phyloP scores from a whole-genome alignment of 2,113 vertebrate species.

The Spea multiplicata region DNA sequence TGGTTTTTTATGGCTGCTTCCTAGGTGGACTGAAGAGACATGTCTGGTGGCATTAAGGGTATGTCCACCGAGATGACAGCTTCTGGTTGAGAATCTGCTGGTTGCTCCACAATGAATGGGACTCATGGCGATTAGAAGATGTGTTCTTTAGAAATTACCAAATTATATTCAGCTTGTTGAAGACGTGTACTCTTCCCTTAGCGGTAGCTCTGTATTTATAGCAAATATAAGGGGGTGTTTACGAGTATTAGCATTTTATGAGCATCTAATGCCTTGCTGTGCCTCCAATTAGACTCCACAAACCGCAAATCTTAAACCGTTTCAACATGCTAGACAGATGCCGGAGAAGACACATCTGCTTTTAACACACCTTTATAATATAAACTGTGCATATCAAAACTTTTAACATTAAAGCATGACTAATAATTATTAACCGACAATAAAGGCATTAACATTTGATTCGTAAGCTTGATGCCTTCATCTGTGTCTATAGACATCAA shows the following conservation, averaged over 20 bases:
- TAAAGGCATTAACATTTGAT: background rate
- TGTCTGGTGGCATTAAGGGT: background rate
- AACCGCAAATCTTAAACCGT: background rate
- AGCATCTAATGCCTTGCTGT: background rate
- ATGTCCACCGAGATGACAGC: background rate
- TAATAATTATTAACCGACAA: background rate
- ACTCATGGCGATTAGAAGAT: slow-evolving; percentile 5
- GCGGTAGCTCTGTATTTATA: background rate
- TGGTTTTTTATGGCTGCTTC: background rate
- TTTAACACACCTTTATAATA: background rate
- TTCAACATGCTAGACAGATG: too few species aligned
- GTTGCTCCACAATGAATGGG: background rate
- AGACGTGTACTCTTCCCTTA: background rate
- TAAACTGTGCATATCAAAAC: background rate
- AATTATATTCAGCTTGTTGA: background rate
- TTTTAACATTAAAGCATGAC: background rate
- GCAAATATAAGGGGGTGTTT: background rate
- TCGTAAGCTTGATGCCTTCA: background rate
- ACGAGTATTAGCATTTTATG: background rate
- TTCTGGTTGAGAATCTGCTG: background rate
- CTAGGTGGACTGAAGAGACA: background rate
- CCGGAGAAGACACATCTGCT: background rate
- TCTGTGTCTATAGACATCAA: too few species aligned
- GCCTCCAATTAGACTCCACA: background rate
- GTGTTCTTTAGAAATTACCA: background rate